Evolutionary conservation across 2,888 invertebrate genomes (phyloP).

Genomic region (Rapana venosa): DNA sequence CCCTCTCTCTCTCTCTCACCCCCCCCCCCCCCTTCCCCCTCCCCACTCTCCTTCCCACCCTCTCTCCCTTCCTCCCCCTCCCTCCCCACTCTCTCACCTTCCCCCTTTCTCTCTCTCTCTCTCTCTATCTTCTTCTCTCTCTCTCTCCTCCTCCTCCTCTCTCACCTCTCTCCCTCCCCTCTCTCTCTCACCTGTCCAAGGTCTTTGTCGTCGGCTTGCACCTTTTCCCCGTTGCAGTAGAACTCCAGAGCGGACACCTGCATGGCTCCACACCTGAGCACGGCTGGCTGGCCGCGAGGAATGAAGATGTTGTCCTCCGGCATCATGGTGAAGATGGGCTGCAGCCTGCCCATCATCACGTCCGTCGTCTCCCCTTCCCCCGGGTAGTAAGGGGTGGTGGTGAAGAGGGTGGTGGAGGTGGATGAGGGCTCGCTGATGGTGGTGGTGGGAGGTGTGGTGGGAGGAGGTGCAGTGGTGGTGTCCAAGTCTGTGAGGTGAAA

Average conservation of each 20-base stretch:
- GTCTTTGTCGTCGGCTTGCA: not conserved
- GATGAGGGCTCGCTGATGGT: not conserved
- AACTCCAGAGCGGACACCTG: constrained; percentile 43
- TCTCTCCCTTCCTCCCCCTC: not conserved
- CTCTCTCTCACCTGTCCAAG: not conserved
- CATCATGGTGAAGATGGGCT: constrained; percentile 39
- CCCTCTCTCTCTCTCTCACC: not conserved
- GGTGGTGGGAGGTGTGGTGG: not conserved
- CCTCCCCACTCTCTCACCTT: not conserved
- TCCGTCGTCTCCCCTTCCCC: not conserved
- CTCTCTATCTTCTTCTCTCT: not conserved
- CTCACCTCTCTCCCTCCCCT: not conserved
- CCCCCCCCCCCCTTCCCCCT: too few relatives aligned
- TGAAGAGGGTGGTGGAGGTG: not conserved
- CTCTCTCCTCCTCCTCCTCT: not conserved
- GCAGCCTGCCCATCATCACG: not conserved
- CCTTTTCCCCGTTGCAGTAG: constrained; percentile 31
- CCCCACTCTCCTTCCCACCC: not conserved
- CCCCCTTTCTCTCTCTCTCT: not conserved
- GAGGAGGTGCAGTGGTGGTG: not conserved
- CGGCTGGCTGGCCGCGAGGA: constrained; percentile 10
- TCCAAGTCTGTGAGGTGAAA: not conserved
- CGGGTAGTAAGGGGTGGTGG: not conserved
- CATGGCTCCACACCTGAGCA: constrained; percentile 41
- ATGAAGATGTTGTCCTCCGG: constrained; percentile 42